Conservation (phyloP, 2,888 invertebrate genomes). For the Pseudolycoriella hygida region DNA sequence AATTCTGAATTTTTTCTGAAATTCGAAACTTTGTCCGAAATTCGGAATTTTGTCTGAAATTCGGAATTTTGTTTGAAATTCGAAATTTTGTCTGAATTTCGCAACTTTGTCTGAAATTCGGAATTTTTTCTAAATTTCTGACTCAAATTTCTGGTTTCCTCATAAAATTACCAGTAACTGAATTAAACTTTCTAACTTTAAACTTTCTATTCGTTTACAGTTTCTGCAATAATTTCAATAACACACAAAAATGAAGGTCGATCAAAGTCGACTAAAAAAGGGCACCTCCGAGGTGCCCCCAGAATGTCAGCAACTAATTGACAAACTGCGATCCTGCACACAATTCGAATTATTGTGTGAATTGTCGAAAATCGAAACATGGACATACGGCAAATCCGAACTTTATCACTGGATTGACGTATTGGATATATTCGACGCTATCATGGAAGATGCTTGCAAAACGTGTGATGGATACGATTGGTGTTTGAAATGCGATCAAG, state of each 20-base stretch:
- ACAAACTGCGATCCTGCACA: slow-evolving; percentile 47
- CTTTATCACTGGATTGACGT: slow-evolving; percentile 75
- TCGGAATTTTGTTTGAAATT: no score
- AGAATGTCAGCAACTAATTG: slow-evolving; percentile 61
- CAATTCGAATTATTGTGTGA: slow-evolving; percentile 46
- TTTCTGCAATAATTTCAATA: no score
- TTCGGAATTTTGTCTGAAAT: no score
- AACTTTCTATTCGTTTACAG: no score
- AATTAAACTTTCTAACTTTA: no score
- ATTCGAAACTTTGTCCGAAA: no score
- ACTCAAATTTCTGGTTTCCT: no score
- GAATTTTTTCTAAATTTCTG: no score
- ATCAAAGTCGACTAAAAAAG: slow-evolving; percentile 60
- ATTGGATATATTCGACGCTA: slow-evolving; percentile 54
- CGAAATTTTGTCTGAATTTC: no score
- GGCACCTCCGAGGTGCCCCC: slow-evolving; percentile 66
- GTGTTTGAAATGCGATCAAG: slow-evolving; percentile 48
- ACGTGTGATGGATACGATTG: slow-evolving; percentile 20
- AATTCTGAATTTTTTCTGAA: no score
- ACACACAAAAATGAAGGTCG: slow-evolving; percentile 52
- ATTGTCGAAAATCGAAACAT: slow-evolving; percentile 54
- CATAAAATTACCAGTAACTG: no score
- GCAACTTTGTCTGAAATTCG: no score
- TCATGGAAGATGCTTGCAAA: slow-evolving; percentile 53
- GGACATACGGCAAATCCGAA: slow-evolving; percentile 78